Evolutionary conservation across 2,113 vertebrate species (phyloP), one percentile per base, ranked within the genome.

Genomic region (Varanus komodoensis): DNA sequence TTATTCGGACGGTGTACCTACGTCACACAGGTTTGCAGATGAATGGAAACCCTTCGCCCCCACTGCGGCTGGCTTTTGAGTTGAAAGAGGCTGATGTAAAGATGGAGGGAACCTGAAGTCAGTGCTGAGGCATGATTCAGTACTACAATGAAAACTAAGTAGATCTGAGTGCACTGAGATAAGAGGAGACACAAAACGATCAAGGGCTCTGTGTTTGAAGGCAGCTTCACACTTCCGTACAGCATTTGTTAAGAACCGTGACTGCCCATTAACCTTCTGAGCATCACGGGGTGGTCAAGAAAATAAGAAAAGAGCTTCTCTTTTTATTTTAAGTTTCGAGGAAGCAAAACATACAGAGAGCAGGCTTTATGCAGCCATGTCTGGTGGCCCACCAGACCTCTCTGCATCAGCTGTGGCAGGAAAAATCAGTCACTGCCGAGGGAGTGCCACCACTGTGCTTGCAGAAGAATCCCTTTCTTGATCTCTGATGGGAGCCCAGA

Each of bases 241-340:
- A 44, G 2, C 25, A 73, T 44, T 90, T 21, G 73, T 84, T 80
- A 84, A 89, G 74, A 88, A 64, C 73, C 48, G 7, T 1, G 82
- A 85, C 14, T 82, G 91, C 29, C 86, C 29, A 74, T 88, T 90
- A 93, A 88, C n/a, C 78, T 93, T 81, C 67, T 82, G 87, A 84
- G 34, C 7, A 92, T 5, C 71, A 38, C 32, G 86, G 88, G 3
- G 11, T 50, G 64, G 38, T 17, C 4, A 11, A 48, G 90, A 95
- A 86, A 21, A 11, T 75, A 91, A 87, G 14, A 82, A 75, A 32
- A 90, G 67, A 21, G 8, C 1, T 75, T 34, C 38, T 86, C 84
- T 82, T 54, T 0, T 68, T 27, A 83, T 29, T 38, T 82, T 44
- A 75, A 83, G 69, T 50, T 73, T 75, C 44, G 2, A 8, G 68